These are phyloP conservation scores for Hippocampus abdominalis DNA, from an alignment of 2,113 vertebrate species.

Conservation along the genomic window DNA sequence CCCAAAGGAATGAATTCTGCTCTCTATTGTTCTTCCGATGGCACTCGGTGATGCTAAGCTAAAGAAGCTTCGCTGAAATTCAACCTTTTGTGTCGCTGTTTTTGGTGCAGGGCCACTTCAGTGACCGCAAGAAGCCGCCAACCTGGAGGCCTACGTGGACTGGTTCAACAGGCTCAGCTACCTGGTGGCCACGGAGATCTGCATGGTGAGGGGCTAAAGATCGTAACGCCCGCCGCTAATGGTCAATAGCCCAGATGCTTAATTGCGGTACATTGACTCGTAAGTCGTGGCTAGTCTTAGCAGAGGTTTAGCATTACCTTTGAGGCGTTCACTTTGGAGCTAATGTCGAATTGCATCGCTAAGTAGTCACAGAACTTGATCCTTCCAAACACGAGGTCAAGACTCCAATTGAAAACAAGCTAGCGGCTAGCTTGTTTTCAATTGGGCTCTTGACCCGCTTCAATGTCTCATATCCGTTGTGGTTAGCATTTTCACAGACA, in stretches of 20 bases:
- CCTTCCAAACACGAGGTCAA: no score
- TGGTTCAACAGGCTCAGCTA: constrained; percentile 98
- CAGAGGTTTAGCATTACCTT: background rate
- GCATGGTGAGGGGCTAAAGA: constrained; percentile 78
- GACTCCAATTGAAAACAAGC: no score
- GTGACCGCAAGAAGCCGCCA: constrained; percentile 83
- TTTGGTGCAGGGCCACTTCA: constrained; percentile 76
- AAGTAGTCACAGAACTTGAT: background rate
- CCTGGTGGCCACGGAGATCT: constrained; percentile 94
- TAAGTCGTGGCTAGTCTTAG: background rate
- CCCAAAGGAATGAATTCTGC: constrained; percentile 28
- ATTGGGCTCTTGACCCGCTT: background rate
- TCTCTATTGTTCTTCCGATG: constrained; percentile 12
- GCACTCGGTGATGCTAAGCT: background rate
- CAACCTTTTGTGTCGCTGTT: constrained; percentile 12
- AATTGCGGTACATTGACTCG: background rate
- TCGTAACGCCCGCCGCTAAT: background rate
- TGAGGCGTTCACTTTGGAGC: background rate
- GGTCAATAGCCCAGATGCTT: background rate
- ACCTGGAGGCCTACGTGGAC: constrained; percentile 89
- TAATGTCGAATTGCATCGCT: background rate
- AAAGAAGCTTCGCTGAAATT: constrained; percentile 2
- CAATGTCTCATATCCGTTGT: background rate
- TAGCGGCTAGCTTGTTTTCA: background rate
- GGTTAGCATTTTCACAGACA: background rate